A percentile compares a stretch with the other conserved stretches of the same genome.
Conservation (phyloP, 2,888 invertebrate genomes). For the Zygaena filipendulae region DNA sequence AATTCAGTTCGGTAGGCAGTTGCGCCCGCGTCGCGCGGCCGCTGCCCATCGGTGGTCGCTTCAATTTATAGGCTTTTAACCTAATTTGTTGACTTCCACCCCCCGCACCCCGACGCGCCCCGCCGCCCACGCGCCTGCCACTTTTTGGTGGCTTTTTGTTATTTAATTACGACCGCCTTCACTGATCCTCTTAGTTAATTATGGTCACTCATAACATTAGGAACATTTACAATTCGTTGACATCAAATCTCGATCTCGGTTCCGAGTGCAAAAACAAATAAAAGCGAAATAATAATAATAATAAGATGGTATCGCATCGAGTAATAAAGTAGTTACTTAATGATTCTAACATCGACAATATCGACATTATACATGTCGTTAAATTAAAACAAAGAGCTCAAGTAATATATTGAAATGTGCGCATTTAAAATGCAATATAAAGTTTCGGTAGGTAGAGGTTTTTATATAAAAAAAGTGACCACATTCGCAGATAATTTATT, state of each 20-base stretch:
- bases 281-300: background rate
- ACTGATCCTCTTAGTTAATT: constrained; percentile 23
- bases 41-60: constrained; percentile 60
- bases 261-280: background rate
- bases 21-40: constrained; percentile 48
- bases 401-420: too few relatives aligned
- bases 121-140: constrained; percentile 34
- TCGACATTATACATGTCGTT: too few relatives aligned
- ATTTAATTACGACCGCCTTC: constrained; percentile 37
- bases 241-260: background rate
- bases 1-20: constrained; percentile 50
- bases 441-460: background rate
- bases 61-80: constrained; percentile 66
- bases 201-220: background rate
- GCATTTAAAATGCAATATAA: background rate
- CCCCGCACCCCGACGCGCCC: constrained; percentile 18
- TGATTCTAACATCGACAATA: background rate
- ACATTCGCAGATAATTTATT: too few relatives aligned
- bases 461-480: too few relatives aligned
- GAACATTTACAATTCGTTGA: too few relatives aligned
- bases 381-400: too few relatives aligned
- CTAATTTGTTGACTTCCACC: constrained; percentile 51
- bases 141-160: constrained; percentile 32
- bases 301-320: background rate
- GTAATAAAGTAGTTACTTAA: background rate